Evolutionary conservation across 2,797 vertebrate species (phyloP), one percentile per base, ranked within the genome.

Genomic region (Caiman crocodilus): DNA sequence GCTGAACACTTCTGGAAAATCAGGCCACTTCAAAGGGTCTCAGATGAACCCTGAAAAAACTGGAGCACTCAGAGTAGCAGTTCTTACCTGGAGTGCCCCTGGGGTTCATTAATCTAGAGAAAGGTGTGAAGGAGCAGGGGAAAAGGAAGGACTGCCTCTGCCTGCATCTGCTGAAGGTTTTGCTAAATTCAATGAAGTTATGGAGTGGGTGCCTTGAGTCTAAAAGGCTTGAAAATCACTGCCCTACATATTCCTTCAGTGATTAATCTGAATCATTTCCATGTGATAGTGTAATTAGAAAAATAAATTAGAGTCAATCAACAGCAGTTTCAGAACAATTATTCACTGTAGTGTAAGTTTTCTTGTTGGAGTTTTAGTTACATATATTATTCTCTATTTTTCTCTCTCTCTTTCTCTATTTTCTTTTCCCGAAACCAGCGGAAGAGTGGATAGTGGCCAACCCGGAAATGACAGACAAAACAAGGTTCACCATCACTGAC

Each of bases 391-490:
- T 94, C 5, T 18, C 57, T 79, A 0, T 85, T 84, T 35, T 94
- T 82, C 90, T 2, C 9, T 63, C 89, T 82, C 12, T 2, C 42
- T 76, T n/a, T 85, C n/a, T 76, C 63, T 88, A 61, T 80, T 81
- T 67, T 89, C 50, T 84, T 85, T 76, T 74, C 23, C 64, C 82
- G 84, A 23, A 89, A 93, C 59, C 57, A 99, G 99, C 97, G 26
- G 98, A 99, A 63, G 96, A 99, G 7, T 99, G 99, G 99, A 96
- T 99, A 2, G 57, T 95, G 59, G 98, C 99, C 90, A 99, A 99
- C 97, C 97, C 95, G 0, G 99, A 99, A 18, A 86, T 99, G 96
- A 99, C 98, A 11, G 99, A 99, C 85, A 99, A 99, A 97, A 99
- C 98, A 1, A 99, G 95, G 96, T 99, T 98, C 97, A 99, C 99